Base-by-base conservation (phyloP, 2,797 vertebrate genomes). In the Premnoplex brunnescens region DNA sequence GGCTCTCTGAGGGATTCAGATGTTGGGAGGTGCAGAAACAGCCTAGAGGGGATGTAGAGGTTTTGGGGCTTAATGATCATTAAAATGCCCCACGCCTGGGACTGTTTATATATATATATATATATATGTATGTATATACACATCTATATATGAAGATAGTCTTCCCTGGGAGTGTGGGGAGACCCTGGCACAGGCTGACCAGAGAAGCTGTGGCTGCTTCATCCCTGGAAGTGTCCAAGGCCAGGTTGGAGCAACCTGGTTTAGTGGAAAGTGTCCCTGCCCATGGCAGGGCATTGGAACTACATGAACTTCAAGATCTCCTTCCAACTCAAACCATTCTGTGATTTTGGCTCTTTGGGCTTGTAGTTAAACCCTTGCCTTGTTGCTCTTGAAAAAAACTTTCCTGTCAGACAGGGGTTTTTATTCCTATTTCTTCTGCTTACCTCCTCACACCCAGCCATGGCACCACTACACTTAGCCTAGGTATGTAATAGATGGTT, bases 401-500 rank as follows among this genome's bases (percentile, higher is more conserved):
- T 30, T 2, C 37, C 58, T 8, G 21, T 22, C n/a, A 24, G n/a
- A 89, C 43, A 56, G 17, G 37, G 39, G 51, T 9, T 68, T 68
- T 27, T 46, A 77, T 76, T 54, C 28, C 39, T 44, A 0, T 64
- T 30, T 68, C 36, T 36, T 24, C 32, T 28, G 3, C 30, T 91
- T n/a, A 62, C n/a, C 52, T 51, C 5, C 62, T 51, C 73, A 69
- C 63, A 14, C 24, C 21, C 82, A 39, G 48, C 24, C 6, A 7
- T n/a, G 67, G 64, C 85, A 72, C 26, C 49, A 3, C 86, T 62
- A 26, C 64, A 30, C 56, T 86, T 56, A 64, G 12, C 4, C 44
- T 9, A 85, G 96, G 88, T 91, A 21, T 3, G 80, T 96, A 95
- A 96, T 96, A 92, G 80, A 86, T 37, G 86, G 80, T 58, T 96